Conservation (phyloP, 2,797 vertebrate genomes). For the Phalanger gymnotis region DNA sequence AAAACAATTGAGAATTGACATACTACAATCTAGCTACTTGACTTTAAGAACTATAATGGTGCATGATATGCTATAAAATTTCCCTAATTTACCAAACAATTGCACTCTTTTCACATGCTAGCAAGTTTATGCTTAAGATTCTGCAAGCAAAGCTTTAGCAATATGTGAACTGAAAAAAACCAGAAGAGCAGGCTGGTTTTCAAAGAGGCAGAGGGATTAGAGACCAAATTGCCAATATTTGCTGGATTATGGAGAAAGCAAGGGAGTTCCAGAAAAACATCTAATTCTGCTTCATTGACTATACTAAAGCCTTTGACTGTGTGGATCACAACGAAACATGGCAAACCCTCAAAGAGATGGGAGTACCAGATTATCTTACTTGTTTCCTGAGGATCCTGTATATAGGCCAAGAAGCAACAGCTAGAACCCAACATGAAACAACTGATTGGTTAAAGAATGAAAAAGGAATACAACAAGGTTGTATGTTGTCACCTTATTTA, state of each 20-base stretch:
- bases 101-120: background rate
- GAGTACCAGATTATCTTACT: background rate
- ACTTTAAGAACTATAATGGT: background rate
- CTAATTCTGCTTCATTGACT: background rate
- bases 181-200: background rate
- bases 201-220: background rate
- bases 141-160: background rate
- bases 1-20: background rate
- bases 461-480: background rate
- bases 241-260: background rate
- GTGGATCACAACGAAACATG: background rate
- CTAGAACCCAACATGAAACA: background rate
- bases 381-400: background rate
- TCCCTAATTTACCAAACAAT: background rate
- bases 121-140: background rate
- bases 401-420: background rate
- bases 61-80: background rate
- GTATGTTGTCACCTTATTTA: background rate
- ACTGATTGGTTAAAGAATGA: background rate
- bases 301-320: background rate
- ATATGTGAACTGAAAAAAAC: background rate
- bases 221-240: background rate
- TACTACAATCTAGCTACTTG: background rate
- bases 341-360: background rate
- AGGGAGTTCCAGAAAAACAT: background rate